Conservation (phyloP, 2,888 invertebrate species). For the Melanchra persicariae region DNA sequence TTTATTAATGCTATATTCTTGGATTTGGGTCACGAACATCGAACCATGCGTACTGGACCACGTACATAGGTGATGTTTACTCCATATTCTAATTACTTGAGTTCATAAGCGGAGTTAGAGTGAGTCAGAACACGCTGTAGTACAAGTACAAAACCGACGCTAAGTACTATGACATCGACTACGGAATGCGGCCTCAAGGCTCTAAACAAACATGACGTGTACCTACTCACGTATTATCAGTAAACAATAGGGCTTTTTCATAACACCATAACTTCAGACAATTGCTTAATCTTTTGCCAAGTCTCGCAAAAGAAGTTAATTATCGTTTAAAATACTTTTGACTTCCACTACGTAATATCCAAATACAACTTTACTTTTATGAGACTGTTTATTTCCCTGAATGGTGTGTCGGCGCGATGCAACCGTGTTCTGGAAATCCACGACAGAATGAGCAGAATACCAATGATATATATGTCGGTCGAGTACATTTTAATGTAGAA, state of each 20-base stretch:
- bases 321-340: conserved; percentile 36
- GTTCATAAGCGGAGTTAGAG: conserved; percentile 55
- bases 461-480: conserved; percentile 25
- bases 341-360: conserved; percentile 25
- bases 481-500: conserved; percentile 32
- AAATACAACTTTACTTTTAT: conserved; percentile 35
- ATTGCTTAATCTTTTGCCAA: conserved; percentile 61
- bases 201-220: conserved; percentile 77
- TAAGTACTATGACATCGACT: conserved; percentile 86
- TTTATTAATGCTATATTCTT: conserved; percentile 72
- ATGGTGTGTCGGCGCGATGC: conserved; percentile 35
- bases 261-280: conserved; percentile 59
- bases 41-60: conserved; percentile 62
- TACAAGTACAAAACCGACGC: conserved; percentile 68
- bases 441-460: conserved; percentile 33
- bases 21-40: conserved; percentile 72
- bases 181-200: conserved; percentile 85
- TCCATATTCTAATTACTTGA: conserved; percentile 67
- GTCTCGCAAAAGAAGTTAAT: conserved; percentile 40
- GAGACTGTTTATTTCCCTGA: conserved; percentile 55
- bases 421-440: conserved; percentile 52
- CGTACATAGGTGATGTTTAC: conserved; percentile 67
- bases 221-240: conserved; percentile 76
- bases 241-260: conserved; percentile 77
- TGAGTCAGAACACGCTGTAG: conserved; percentile 62